These are phyloP conservation scores for Siniperca knerii DNA, from an alignment of 2,113 vertebrate genomes.

Conservation along the genomic window DNA sequence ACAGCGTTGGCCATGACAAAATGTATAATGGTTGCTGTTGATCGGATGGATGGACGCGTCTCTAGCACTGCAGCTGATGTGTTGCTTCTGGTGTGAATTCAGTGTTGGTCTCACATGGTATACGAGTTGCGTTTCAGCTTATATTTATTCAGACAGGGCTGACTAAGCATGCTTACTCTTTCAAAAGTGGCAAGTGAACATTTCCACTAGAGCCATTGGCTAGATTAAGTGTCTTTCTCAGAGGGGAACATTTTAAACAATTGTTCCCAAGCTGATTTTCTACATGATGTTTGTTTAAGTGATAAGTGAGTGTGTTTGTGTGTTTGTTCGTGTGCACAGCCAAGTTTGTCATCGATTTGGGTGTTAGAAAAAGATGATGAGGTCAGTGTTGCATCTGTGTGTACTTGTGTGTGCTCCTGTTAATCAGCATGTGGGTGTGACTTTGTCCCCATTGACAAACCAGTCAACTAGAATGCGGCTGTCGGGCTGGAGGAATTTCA, in stretches of 20 bases:
- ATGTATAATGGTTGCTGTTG: neutral
- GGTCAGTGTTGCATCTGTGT: neutral
- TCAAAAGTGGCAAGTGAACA: neutral
- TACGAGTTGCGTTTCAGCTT: neutral
- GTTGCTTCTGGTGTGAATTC: constrained; percentile 18
- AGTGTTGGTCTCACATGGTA: neutral
- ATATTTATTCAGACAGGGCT: neutral
- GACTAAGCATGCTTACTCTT: constrained; percentile 20
- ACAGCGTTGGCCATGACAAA: neutral
- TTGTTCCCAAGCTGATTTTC: neutral
- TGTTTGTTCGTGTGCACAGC: neutral
- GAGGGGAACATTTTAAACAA: neutral
- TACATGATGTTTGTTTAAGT: neutral
- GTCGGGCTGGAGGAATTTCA: constrained; percentile 18
- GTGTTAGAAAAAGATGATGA: constrained; percentile 11
- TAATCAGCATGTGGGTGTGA: constrained; percentile 12
- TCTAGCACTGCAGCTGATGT: constrained; percentile 18
- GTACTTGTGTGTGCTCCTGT: neutral
- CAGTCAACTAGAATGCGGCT: neutral
- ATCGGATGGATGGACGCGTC: neutral
- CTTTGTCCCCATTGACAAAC: constrained; percentile 8
- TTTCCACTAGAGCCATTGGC: constrained; percentile 2
- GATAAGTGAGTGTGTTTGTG: neutral
- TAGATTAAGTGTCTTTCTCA: constrained; percentile 17
- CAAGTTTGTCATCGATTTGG: constrained; percentile 4